A percentile compares a stretch with the other conserved stretches of the same genome.
phyloP scores from a whole-genome alignment of 2,888 invertebrate species.

The Panzeria rudis region DNA sequence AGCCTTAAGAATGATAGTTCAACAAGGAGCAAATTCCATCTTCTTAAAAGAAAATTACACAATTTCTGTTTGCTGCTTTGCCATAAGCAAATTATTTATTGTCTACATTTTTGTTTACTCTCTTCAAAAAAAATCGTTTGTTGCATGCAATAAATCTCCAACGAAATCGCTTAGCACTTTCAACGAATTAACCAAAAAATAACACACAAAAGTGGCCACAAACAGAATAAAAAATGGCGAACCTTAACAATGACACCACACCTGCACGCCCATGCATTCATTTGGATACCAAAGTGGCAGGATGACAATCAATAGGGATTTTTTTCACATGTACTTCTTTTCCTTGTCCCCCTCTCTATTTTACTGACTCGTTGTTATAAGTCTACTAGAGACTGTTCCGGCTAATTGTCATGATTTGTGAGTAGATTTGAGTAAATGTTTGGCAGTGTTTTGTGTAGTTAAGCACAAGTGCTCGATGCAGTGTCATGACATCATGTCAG shows the following conservation, averaged over 20 bases:
- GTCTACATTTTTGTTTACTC: not conserved
- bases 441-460: not conserved
- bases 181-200: not conserved
- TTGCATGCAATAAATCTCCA: constrained; percentile 17
- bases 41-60: no score
- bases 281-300: constrained; percentile 38
- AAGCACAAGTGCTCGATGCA: not conserved
- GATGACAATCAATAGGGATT: constrained; percentile 43
- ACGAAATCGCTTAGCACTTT: not conserved
- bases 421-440: not conserved
- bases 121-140: not conserved
- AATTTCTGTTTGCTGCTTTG: no score
- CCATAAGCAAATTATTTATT: no score
- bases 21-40: no score
- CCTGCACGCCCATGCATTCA: constrained; percentile 1
- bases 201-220: constrained; percentile 28
- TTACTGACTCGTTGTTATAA: not conserved
- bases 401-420: not conserved
- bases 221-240: not conserved
- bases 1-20: no score
- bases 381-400: not conserved
- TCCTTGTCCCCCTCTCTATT: not conserved
- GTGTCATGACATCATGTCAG: not conserved
- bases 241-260: not conserved
- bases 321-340: not conserved